Base-by-base conservation (phyloP, 2,113 vertebrate species). In the Turdus rufiventris region DNA sequence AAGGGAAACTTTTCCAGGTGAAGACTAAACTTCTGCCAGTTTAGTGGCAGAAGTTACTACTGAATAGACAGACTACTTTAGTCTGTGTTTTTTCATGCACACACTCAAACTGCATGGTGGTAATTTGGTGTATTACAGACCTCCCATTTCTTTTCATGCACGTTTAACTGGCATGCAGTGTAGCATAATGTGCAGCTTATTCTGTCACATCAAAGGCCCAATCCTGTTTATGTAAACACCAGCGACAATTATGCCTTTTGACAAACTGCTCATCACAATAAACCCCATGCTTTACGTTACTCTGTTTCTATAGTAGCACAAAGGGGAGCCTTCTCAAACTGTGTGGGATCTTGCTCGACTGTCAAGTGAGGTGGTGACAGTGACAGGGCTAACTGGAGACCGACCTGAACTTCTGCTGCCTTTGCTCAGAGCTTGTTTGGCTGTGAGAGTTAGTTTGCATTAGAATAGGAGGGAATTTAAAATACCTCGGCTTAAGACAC, bases 161-260 rank as follows among this genome's bases (percentile, higher is more conserved):
- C 28, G 50, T 83, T 76, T 83, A 89, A 78, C n/a, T 74, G 85
- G 72, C 79, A 25, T 2, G 1, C 61, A 19, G 25, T 1, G 4
- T 16, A 16, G 47, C 57, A 29, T 83, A 82, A 85, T 63, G 67
- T 76, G 56, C 71, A 56, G 42, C 54, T 85, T 66, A 58, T 66
- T 93, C 81, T 56, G 3, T 25, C 74, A 66, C 87, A 89, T 88
- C 85, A 95, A 94, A 96, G 47, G 47, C 47, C 56, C 0, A 0
- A 13, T n/a, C 20, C 28, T 62, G 20, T 96, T 91, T 94, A 47
- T 83, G 61, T 89, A 73, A 95, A 83, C 78, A 90, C 61, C 85
- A 85, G 81, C n/a, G 87, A 38, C 33, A 79, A 66, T 95, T 88
- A 82, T 0, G 78, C 34, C 54, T 89, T 75, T 95, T 73, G 62